phyloP scores from a whole-genome alignment of 2,888 invertebrate genomes.

The Erebia palarica region DNA sequence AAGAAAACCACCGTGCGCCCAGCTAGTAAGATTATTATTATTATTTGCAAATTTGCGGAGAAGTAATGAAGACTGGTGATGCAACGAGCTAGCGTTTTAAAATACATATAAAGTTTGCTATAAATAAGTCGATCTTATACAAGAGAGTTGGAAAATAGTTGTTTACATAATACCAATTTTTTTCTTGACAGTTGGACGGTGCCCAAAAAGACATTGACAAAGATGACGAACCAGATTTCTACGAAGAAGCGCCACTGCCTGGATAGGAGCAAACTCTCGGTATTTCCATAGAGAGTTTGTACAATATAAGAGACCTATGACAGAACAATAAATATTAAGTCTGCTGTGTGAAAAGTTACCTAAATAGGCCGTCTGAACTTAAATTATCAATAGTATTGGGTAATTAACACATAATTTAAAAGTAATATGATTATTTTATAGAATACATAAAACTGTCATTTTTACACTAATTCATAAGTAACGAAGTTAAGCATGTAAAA shows the following conservation, averaged over 20 bases:
- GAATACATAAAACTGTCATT: too few species aligned
- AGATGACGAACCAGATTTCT: constrained; percentile 96
- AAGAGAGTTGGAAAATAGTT: constrained; percentile 29
- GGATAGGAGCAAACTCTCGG: constrained; percentile 73
- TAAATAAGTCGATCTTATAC: constrained; percentile 32
- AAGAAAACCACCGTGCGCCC: too few species aligned
- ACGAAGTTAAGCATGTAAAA: too few species aligned
- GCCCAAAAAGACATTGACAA: constrained; percentile 90
- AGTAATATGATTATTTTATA: too few species aligned
- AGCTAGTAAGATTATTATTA: not conserved
- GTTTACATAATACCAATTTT: constrained; percentile 23
- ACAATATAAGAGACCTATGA: not conserved
- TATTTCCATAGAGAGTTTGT: not conserved
- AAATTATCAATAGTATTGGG: too few species aligned
- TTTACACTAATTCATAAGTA: too few species aligned
- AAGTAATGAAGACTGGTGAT: constrained; percentile 13
- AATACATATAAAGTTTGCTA: constrained; percentile 20
- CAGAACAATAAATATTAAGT: not conserved
- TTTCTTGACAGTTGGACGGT: constrained; percentile 88
- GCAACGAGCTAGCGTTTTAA: constrained; percentile 21
- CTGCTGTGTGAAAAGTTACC: too few species aligned
- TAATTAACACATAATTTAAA: too few species aligned
- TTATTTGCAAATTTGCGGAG: not conserved
- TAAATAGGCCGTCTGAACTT: too few species aligned
- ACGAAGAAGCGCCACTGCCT: constrained; percentile 93